Percentiles rank a stretch among this genome's conserved stretches.
phyloP scores from a whole-genome alignment of 2,797 vertebrate genomes.

The Momotus momota region DNA sequence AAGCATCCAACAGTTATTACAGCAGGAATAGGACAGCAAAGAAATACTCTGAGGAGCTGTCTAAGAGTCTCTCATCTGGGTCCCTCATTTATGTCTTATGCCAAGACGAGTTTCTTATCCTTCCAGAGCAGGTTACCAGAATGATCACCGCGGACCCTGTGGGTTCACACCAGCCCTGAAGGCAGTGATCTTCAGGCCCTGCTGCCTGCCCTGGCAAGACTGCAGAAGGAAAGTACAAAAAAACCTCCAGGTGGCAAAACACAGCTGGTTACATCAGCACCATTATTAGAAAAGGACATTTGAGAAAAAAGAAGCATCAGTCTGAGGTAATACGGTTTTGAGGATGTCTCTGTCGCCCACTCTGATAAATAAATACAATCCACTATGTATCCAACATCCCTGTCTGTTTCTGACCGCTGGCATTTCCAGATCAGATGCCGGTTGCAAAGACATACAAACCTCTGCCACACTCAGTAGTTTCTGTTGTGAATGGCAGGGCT shows the following conservation, averaged over 20 bases:
- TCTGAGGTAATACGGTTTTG: neutral
- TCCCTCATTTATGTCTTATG: neutral
- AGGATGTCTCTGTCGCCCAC: neutral
- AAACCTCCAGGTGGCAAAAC: neutral
- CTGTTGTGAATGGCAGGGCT: neutral
- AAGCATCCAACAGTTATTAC: neutral
- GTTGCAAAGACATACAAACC: neutral
- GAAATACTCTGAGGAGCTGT: neutral
- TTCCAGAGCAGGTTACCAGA: neutral
- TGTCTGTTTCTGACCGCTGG: neutral
- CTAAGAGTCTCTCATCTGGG: neutral
- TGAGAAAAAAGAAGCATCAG: neutral
- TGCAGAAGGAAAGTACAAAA: neutral
- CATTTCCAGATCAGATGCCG: neutral
- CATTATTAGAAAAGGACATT: neutral
- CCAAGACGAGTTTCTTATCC: neutral
- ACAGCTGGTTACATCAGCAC: neutral
- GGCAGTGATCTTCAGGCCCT: neutral
- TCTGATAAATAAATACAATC: neutral
- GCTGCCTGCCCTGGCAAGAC: neutral
- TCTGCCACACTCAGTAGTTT: neutral
- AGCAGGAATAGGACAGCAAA: neutral
- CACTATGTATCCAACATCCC: neutral
- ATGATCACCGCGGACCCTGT: neutral
- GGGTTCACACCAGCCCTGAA: neutral